Percentiles rank a stretch among this genome's conserved stretches.
These are phyloP conservation scores for Phodopus roborovskii DNA, from an alignment of 2,113 vertebrate species.

Conservation along the genomic window DNA sequence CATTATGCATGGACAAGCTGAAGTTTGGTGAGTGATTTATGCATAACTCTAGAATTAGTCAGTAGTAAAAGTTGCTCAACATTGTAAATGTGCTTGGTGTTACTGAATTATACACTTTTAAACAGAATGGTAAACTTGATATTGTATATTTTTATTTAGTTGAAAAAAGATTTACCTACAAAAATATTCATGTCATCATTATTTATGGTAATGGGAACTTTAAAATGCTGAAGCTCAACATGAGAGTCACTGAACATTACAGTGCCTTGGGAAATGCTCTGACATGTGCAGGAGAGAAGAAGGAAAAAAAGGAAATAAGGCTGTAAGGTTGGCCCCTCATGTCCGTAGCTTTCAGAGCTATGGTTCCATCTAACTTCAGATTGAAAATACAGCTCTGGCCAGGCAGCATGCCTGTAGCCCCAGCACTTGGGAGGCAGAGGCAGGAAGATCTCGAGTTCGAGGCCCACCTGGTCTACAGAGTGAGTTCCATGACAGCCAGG, in stretches of 20 bases:
- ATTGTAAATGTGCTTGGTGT: neutral
- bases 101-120: conserved; percentile 20
- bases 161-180: neutral
- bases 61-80: neutral
- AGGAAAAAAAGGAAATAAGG: no score
- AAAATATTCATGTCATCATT: conserved; percentile 35
- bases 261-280: neutral
- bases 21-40: conserved; percentile 24
- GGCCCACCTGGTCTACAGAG: no score
- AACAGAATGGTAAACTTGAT: neutral
- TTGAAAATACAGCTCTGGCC: no score
- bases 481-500: no score
- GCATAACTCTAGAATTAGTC: neutral
- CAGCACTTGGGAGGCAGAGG: no score
- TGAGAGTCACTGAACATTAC: neutral
- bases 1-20: neutral
- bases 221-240: neutral
- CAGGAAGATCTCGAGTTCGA: no score
- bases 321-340: no score
- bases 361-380: no score
- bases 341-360: no score
- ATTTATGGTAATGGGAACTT: conserved; percentile 29
- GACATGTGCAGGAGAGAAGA: no score
- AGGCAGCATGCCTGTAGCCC: no score
- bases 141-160: neutral